Conservation (phyloP, 2,888 invertebrate genomes). For the Caenorhabditis panamensis region DNA sequence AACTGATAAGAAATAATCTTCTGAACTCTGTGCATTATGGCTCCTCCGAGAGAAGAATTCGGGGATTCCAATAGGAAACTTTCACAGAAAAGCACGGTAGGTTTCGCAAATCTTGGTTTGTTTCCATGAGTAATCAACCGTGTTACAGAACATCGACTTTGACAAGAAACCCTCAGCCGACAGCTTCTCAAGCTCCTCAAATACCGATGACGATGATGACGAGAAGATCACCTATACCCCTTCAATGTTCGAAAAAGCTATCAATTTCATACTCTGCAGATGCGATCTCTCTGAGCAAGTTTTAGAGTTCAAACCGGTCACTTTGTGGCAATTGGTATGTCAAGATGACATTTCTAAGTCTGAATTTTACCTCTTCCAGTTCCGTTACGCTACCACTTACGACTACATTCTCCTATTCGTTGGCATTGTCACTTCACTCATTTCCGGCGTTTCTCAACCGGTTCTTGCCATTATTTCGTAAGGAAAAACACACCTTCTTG, state of each 20-base stretch:
- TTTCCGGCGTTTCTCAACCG: slow-evolving; percentile 71
- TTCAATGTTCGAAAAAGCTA: slow-evolving; percentile 63
- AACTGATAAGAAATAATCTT: slow-evolving; percentile 12
- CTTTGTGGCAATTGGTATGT: slow-evolving; percentile 64
- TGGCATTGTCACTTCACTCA: slow-evolving; percentile 63
- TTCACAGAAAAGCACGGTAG: slow-evolving; percentile 26
- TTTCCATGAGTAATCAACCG: too few species aligned
- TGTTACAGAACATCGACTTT: slow-evolving; percentile 13
- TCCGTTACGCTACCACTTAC: slow-evolving; percentile 68
- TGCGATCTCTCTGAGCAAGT: slow-evolving; percentile 66
- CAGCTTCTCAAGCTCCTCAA: slow-evolving; percentile 16
- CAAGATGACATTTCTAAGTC: neutral
- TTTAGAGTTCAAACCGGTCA: slow-evolving; percentile 64
- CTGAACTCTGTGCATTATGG: slow-evolving; percentile 23
- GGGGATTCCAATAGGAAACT: slow-evolving; percentile 22
- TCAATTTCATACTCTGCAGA: slow-evolving; percentile 70
- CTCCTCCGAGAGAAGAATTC: slow-evolving; percentile 30
- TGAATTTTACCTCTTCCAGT: slow-evolving; percentile 69
- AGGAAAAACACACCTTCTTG: neutral
- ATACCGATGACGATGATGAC: slow-evolving; percentile 69
- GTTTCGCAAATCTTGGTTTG: too few species aligned
- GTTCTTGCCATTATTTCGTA: slow-evolving; percentile 70
- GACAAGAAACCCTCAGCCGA: slow-evolving; percentile 12
- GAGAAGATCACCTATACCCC: slow-evolving; percentile 58
- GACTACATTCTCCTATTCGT: slow-evolving; percentile 67